Evolutionary conservation across 2,113 vertebrate genomes (phyloP).

Genomic region (Sylvia atricapilla): DNA sequence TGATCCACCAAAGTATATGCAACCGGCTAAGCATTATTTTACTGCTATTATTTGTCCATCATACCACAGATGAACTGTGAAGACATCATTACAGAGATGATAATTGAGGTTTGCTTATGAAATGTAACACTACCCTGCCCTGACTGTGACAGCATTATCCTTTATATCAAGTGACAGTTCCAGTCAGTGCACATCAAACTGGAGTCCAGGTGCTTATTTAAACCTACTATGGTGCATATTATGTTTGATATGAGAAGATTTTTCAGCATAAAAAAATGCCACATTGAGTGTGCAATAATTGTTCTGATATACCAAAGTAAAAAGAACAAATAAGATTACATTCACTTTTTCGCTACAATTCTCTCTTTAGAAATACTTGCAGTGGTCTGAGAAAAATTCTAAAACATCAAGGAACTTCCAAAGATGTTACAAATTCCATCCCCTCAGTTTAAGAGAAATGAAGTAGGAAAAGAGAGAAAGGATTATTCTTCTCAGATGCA

Average conservation of each 20-base stretch:
- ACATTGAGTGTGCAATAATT: neutral
- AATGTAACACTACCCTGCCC: neutral
- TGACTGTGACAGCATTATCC: neutral
- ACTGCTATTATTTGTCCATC: neutral
- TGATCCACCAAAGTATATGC: neutral
- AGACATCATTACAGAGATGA: neutral
- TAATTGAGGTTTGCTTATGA: neutral
- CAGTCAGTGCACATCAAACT: neutral
- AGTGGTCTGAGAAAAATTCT: neutral
- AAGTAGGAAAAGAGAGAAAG: neutral
- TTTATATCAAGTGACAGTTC: conserved; percentile 1
- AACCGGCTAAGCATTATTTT: neutral
- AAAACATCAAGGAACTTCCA: neutral
- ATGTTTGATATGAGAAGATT: neutral
- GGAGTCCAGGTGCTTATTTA: neutral
- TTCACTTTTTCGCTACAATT: neutral
- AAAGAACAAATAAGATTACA: neutral
- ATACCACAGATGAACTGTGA: neutral
- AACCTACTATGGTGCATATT: neutral
- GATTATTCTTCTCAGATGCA: neutral
- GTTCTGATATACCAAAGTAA: neutral
- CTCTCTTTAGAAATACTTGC: neutral
- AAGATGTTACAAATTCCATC: neutral
- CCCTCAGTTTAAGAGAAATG: neutral
- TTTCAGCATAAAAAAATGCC: neutral